Evolutionary conservation across 2,797 vertebrate species (phyloP).

Genomic region (Coccyzus lansbergi): DNA sequence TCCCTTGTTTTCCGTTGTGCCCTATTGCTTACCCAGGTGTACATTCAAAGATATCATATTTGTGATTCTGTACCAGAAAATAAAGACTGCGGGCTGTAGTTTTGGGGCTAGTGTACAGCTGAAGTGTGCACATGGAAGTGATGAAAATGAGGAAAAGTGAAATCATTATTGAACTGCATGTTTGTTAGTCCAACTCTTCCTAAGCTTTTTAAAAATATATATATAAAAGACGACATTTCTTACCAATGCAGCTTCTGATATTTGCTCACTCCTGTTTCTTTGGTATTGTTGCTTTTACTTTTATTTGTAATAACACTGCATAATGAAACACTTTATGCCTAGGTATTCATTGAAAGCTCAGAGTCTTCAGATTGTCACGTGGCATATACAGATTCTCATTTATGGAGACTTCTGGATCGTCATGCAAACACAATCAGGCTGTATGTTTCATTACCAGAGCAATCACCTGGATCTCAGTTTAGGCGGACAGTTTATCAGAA

Average conservation of each 20-base stretch:
- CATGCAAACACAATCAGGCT: slow-evolving; percentile 97
- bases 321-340: background rate
- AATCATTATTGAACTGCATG: background rate
- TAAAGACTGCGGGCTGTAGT: background rate
- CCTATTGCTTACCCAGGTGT: background rate
- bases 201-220: background rate
- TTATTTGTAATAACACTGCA: background rate
- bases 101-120: background rate
- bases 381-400: slow-evolving; percentile 90
- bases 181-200: background rate
- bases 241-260: background rate
- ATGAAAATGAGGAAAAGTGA: background rate
- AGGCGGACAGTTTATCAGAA: slow-evolving; percentile 88
- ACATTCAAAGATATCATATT: background rate
- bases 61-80: background rate
- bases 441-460: slow-evolving; percentile 91
- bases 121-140: background rate
- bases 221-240: background rate
- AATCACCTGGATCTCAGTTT: slow-evolving; percentile 87
- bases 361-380: slow-evolving; percentile 89
- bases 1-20: background rate
- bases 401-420: slow-evolving; percentile 97
- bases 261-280: background rate
- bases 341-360: slow-evolving; percentile 98
- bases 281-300: background rate